Evolutionary conservation across 2,113 vertebrate species (phyloP).

Genomic region (Malurus cyaneus): DNA sequence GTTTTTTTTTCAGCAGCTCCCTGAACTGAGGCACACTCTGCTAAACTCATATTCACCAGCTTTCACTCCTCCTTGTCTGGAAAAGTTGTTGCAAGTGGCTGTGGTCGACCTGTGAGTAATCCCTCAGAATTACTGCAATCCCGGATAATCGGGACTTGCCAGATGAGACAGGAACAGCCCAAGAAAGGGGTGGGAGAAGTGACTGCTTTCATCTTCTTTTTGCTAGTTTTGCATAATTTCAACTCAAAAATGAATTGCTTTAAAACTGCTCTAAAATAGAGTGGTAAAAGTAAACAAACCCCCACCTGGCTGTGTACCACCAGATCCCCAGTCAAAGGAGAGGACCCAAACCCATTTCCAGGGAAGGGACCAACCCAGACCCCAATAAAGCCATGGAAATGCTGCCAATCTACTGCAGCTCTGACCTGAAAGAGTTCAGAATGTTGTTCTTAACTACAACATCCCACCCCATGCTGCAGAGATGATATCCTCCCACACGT

Average conservation of each 20-base stretch:
- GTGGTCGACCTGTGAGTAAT: not conserved
- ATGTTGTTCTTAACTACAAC: not conserved
- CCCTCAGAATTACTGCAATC: not conserved
- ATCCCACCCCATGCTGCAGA: slow-evolving; percentile 20
- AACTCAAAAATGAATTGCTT: not conserved
- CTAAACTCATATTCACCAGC: not conserved
- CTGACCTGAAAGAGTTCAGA: not conserved
- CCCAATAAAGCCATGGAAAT: not conserved
- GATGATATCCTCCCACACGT: slow-evolving; percentile 22
- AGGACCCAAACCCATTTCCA: not conserved
- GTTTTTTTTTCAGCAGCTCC: slow-evolving; percentile 23
- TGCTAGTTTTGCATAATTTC: not conserved
- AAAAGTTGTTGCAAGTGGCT: not conserved
- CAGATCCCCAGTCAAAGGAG: not conserved
- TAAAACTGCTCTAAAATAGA: not conserved
- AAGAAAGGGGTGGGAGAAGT: not conserved
- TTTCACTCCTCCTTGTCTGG: slow-evolving; percentile 41
- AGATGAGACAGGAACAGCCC: not conserved
- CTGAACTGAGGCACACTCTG: not conserved
- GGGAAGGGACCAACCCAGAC: not conserved
- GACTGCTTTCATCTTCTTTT: not conserved
- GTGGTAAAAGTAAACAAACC: not conserved
- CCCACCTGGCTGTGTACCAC: not conserved
- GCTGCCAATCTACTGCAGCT: not conserved
- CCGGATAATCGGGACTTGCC: not conserved